Percentiles rank a stretch among this genome's conserved stretches.
Evolutionary conservation across 2,888 invertebrate genomes (phyloP).

Genomic region (Thereva unica): DNA sequence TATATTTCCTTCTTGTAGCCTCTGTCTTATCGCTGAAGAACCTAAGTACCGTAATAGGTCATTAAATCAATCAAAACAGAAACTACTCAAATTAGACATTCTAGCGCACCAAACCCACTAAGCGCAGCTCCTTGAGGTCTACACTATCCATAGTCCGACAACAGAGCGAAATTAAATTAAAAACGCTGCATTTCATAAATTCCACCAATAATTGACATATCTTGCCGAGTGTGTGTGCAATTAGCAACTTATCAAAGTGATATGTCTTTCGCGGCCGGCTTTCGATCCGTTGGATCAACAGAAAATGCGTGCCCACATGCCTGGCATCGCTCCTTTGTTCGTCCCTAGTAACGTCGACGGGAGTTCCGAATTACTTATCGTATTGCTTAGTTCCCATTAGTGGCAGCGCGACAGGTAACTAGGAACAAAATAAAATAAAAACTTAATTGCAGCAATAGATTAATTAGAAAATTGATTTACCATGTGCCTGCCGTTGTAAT

Average conservation of each 20-base stretch:
- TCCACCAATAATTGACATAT: conserved; percentile 33
- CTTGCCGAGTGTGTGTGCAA: conserved; percentile 30
- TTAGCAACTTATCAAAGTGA: conserved; percentile 34
- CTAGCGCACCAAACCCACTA: conserved; percentile 13
- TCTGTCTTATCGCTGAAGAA: not conserved
- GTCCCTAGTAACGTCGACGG: conserved; percentile 2
- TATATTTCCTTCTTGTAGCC: no score
- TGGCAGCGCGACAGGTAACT: conserved; percentile 19
- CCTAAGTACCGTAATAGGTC: conserved; percentile 12
- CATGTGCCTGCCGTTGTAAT: conserved; percentile 19
- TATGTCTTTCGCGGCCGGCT: conserved; percentile 25
- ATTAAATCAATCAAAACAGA: conserved; percentile 33
- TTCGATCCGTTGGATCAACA: conserved; percentile 11
- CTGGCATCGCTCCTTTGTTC: conserved; percentile 8
- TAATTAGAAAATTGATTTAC: conserved; percentile 35
- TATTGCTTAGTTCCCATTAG: conserved; percentile 13
- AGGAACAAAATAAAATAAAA: conserved; percentile 12
- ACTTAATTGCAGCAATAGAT: conserved; percentile 23
- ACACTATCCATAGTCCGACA: conserved; percentile 11
- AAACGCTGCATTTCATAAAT: conserved; percentile 32
- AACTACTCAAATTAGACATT: conserved; percentile 28
- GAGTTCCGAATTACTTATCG: conserved; percentile 19
- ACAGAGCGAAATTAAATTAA: conserved; percentile 27
- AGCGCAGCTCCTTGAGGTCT: conserved; percentile 6
- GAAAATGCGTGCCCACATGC: conserved; percentile 22